phyloP scores from a whole-genome alignment of 2,797 vertebrate species.

The Sarcoramphus papa region DNA sequence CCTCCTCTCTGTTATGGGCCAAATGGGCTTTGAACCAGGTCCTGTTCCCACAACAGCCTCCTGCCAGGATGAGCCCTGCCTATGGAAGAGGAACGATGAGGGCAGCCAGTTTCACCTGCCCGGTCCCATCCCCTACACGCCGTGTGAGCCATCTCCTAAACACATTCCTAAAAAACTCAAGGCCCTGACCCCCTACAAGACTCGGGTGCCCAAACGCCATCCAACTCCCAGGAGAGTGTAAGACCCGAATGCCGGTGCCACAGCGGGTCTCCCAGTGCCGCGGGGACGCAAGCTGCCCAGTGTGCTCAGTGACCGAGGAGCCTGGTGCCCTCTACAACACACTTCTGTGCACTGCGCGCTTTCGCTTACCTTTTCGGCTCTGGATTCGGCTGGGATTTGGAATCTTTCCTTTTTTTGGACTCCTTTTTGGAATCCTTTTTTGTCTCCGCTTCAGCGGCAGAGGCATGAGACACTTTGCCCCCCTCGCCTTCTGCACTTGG shows the following conservation, averaged over 20 bases:
- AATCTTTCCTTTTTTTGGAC: slow-evolving; percentile 92
- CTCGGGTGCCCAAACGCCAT: not conserved
- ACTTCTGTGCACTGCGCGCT: slow-evolving; percentile 7
- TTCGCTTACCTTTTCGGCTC: slow-evolving; percentile 85
- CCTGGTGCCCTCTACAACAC: not conserved
- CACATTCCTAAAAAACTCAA: not conserved
- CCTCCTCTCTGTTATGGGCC: not conserved
- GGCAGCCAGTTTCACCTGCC: not conserved
- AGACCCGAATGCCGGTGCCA: fast-evolving
- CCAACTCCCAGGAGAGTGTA: not conserved
- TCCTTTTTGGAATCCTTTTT: slow-evolving; percentile 93
- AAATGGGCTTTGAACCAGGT: not conserved
- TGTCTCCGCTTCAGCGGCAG: slow-evolving; percentile 76
- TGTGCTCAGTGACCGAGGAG: not conserved
- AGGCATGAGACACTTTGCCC: slow-evolving; percentile 74
- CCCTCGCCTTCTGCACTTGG: slow-evolving; percentile 80
- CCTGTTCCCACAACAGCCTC: not conserved
- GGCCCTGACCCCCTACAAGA: fast-evolving
- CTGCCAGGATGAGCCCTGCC: not conserved
- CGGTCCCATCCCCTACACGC: not conserved
- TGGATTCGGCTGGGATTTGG: slow-evolving; percentile 79
- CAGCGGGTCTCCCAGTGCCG: fast-evolving
- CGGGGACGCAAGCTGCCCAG: not conserved
- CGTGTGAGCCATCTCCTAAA: not conserved
- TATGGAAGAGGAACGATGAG: not conserved